Evolutionary conservation across 2,797 vertebrate species (phyloP), one percentile per base, ranked within the genome.

Genomic region (Cetoscarus ocellatus): DNA sequence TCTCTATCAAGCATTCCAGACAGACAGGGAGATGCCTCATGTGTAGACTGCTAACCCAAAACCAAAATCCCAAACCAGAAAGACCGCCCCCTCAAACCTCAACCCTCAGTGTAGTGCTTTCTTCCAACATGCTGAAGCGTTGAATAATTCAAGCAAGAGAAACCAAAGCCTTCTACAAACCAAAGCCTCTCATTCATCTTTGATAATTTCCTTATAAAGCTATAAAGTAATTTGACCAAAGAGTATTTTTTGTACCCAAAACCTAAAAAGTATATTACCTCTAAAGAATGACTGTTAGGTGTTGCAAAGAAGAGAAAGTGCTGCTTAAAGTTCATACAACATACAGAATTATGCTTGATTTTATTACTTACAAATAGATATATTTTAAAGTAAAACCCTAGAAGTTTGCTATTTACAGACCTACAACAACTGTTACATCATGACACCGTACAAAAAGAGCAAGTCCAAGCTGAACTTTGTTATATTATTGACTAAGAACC

Each of bases 111-210:
- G 84, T 94, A 96, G 96, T 97, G 96, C 97, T 96, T 98, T 98
- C 97, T 96, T 97, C 96, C 96, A 95, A 95, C 95, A 95, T 96
- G 96, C 95, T 96, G 87, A 96, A 96, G 94, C 92, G 91, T 94
- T 92, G 86, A 92, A 91, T 91, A 89, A 67, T 79, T 79, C 12
- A 71, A 77, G 75, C 57, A 40, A 65, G 38, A 62, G 87, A 94
- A 92, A 92, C 78, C 85, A 90, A 89, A 94, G 80, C 67, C 63
- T 88, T 85, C 58, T 76, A 68, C 64, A 78, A 75, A 54, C 66
- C 51, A 63, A 75, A 80, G 74, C 84, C 58, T 75, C 71, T 82
- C 60, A 38, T 80, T 67, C 68, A 84, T 54, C 36, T 75, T 71
- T 80, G 2, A 36, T 38, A 72, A 60, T 74, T 57, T 45, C 12